Percentiles rank a stretch among this genome's conserved stretches.
Evolutionary conservation across 2,113 vertebrate species (phyloP).

Genomic region (Cervus canadensis): DNA sequence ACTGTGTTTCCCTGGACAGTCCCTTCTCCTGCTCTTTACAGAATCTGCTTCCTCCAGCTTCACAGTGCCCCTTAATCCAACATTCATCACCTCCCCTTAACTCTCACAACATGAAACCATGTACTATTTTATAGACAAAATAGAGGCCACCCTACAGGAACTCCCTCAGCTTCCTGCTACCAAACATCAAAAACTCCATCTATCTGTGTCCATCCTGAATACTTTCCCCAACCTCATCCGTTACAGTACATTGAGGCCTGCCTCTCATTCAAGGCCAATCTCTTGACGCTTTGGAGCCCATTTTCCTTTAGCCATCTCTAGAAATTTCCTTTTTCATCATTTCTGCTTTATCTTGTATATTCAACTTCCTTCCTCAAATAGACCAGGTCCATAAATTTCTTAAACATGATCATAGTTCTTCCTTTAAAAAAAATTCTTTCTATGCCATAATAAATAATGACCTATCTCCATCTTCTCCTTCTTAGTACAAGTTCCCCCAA

Average conservation of each 20-base stretch:
- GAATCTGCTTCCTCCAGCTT: not conserved
- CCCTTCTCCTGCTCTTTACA: not conserved
- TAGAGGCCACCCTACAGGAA: not conserved
- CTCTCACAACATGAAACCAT: not conserved
- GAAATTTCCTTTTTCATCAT: not conserved
- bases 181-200: not conserved
- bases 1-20: not conserved
- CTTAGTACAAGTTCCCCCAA: not conserved
- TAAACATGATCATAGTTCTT: not conserved
- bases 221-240: not conserved
- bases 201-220: not conserved
- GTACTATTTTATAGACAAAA: constrained; percentile 12
- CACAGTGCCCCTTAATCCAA: not conserved
- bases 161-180: not conserved
- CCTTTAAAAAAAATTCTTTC: not conserved
- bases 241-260: not conserved
- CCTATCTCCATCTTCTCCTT: not conserved
- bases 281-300: not conserved
- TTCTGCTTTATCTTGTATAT: not conserved
- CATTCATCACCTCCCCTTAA: not conserved
- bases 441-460: not conserved
- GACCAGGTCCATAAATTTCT: not conserved
- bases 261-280: not conserved
- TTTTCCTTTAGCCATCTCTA: not conserved
- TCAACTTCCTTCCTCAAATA: not conserved